Evolutionary conservation across 2,113 vertebrate genomes (phyloP), one percentile per base, ranked within the genome.

Genomic region (Emydura subglobosa): DNA sequence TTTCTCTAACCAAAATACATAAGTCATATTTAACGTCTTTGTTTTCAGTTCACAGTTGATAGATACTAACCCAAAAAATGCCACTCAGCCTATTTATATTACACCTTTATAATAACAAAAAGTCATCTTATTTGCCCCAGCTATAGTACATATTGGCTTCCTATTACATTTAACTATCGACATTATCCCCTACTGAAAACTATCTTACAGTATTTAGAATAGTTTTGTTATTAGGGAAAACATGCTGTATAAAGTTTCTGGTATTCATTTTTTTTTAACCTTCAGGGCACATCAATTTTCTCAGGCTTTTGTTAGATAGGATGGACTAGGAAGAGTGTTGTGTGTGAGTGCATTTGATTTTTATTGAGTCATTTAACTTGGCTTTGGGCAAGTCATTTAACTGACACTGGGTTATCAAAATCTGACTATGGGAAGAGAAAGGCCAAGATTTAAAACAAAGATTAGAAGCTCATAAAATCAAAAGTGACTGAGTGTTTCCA

Each of bases 401-500:
- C 74, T 91, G 22, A 47, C 44, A 83, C 54, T 94, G 93, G 93
- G 86, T 96, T 90, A 95, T 91, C 93, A 85, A 92, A 95, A 84
- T 92, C 86, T 92, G 79, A 49, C 57, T 61, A 93, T 3, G 17
- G 51, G 3, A 76, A 90, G 47, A 31, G 76, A 90, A 34, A 92
- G 82, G 78, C 12, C 54, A 94, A 88, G 57, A 88, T 0, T 83
- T 74, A 92, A 95, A 94, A 31, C 13, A 91, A 89, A 81, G 93
- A 94, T 79, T 85, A 94, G 83, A 91, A 49, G 57, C 61, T 95
- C 86, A 94, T 84, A 92, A 97, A 96, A 85, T 49, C 39, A 88
- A 91, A 93, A 90, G 85, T 97, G 95, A 94, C 85, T 93, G 95
- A 86, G 39, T 90, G 81, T 61, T 93, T 95, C 94, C 93, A 97